These are phyloP conservation scores for Ferrisia virgata DNA, from an alignment of 2,888 invertebrate genomes.

Conservation along the genomic window DNA sequence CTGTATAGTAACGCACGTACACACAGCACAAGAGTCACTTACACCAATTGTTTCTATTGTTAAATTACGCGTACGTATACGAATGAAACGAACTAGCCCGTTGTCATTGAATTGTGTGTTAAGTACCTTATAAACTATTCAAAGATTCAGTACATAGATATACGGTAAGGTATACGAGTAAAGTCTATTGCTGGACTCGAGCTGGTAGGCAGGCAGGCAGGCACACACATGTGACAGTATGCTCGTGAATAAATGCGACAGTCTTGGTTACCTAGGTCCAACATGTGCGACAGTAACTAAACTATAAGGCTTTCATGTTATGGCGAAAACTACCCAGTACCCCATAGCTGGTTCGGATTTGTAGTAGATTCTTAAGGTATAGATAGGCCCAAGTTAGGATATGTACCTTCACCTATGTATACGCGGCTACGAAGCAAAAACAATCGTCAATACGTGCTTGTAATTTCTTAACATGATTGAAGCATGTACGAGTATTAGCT, in stretches of 20 bases:
- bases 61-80: neutral
- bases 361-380: too few relatives aligned
- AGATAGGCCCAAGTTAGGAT: too few relatives aligned
- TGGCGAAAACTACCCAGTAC: neutral
- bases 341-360: neutral
- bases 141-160: neutral
- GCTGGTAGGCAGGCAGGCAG: neutral
- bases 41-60: slow-evolving; percentile 24
- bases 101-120: slow-evolving; percentile 3
- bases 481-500: neutral
- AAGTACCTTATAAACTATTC: neutral
- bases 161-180: too few relatives aligned
- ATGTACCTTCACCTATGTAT: neutral
- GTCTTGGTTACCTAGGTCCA: neutral
- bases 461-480: neutral
- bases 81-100: neutral
- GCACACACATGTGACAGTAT: neutral
- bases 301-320: neutral
- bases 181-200: too few relatives aligned
- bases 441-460: slow-evolving; percentile 1
- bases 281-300: neutral
- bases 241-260: neutral
- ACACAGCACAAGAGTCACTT: neutral
- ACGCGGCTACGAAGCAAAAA: neutral
- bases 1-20: slow-evolving; percentile 20